Evolutionary conservation across 2,113 vertebrate genomes (phyloP).

Genomic region (Engraulis encrasicolus): DNA sequence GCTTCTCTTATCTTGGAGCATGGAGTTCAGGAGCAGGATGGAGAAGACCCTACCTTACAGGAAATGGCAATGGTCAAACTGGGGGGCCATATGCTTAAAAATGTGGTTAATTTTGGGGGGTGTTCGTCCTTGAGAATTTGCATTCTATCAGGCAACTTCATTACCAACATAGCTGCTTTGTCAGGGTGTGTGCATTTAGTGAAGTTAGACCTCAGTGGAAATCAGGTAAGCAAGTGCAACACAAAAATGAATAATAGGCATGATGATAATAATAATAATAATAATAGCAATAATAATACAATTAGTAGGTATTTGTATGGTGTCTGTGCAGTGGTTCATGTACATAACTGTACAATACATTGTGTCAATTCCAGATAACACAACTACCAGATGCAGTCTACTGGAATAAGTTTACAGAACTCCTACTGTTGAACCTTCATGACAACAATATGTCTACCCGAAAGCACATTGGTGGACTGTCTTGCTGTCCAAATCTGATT

Average conservation of each 20-base stretch:
- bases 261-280: too few species aligned
- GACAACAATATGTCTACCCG: constrained; percentile 66
- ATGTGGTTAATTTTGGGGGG: constrained; percentile 49
- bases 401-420: constrained; percentile 65
- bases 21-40: constrained; percentile 28
- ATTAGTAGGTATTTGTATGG: too few species aligned
- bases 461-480: constrained; percentile 62
- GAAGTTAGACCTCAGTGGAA: constrained; percentile 73
- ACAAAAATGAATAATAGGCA: too few species aligned
- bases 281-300: too few species aligned
- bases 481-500: constrained; percentile 62
- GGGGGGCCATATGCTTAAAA: constrained; percentile 57
- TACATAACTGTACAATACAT: neutral
- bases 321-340: neutral
- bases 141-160: constrained; percentile 68
- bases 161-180: constrained; percentile 63
- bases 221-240: constrained; percentile 61
- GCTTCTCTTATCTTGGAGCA: constrained; percentile 45
- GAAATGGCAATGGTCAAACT: constrained; percentile 61
- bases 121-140: constrained; percentile 67
- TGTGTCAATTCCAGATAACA: constrained; percentile 62
- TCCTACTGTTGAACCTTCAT: constrained; percentile 72
- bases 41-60: constrained; percentile 43
- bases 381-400: constrained; percentile 64
- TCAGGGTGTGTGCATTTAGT: constrained; percentile 63